Evolutionary conservation across 2,797 vertebrate species (phyloP).

Genomic region (Intellagama lesueurii): DNA sequence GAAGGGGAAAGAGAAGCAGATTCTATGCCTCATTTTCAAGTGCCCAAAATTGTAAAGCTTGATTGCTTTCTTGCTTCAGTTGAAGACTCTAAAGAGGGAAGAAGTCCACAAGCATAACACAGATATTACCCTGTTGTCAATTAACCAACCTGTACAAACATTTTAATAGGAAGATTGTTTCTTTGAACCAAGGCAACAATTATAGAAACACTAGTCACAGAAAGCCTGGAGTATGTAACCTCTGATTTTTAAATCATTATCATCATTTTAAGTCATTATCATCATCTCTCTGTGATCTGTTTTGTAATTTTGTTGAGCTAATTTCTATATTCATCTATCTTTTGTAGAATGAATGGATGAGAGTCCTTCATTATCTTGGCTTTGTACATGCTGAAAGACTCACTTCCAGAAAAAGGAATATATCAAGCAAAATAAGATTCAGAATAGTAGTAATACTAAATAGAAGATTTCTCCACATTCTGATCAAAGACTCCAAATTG

Average conservation of each 20-base stretch:
- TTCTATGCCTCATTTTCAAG: constrained; percentile 49
- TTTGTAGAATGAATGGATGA: constrained; percentile 20
- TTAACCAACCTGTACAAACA: constrained; percentile 27
- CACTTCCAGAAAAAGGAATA: not conserved
- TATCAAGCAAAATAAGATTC: constrained; percentile 1
- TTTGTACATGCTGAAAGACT: not conserved
- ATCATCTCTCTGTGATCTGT: constrained; percentile 20
- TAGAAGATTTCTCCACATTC: constrained; percentile 10
- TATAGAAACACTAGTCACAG: constrained; percentile 22
- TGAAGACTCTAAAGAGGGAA: constrained; percentile 11
- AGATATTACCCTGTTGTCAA: not conserved
- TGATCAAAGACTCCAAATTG: not conserved
- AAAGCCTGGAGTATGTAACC: constrained; percentile 22
- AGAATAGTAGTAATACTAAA: not conserved
- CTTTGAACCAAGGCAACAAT: constrained; percentile 29
- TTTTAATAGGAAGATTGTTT: constrained; percentile 29
- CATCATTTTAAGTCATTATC: constrained; percentile 29
- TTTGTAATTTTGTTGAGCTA: constrained; percentile 29
- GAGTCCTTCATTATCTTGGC: accelerated
- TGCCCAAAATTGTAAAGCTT: not conserved
- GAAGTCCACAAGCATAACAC: not conserved
- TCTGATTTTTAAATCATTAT: constrained; percentile 6
- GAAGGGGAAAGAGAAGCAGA: constrained; percentile 1
- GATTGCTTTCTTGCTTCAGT: constrained; percentile 31
- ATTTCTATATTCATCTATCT: not conserved